These are phyloP conservation scores for Machaerirhynchus nigripectus DNA, from an alignment of 2,113 vertebrate genomes.

Conservation along the genomic window DNA sequence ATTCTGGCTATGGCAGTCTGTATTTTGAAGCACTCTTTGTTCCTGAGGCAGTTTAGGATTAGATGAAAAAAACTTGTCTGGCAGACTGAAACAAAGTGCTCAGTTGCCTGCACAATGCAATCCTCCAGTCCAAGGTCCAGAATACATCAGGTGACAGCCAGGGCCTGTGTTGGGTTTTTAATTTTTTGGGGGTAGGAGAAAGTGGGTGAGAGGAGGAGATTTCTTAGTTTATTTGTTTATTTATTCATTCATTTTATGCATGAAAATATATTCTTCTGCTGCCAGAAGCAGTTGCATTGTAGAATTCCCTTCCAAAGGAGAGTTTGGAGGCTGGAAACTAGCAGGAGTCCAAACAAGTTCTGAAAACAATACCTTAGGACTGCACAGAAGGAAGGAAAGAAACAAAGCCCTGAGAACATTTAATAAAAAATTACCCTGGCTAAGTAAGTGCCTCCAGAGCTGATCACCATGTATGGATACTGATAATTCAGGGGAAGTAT, in stretches of 20 bases:
- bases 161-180: neutral
- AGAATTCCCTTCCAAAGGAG: neutral
- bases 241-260: neutral
- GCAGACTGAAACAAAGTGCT: neutral
- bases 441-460: neutral
- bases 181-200: rapidly evolving
- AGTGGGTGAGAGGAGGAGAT: neutral
- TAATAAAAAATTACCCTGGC: neutral
- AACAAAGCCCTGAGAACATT: neutral
- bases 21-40: neutral
- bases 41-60: neutral
- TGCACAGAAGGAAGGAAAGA: neutral
- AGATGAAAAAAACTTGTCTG: conserved; percentile 22
- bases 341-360: neutral
- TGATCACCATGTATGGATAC: rapidly evolving
- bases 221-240: neutral
- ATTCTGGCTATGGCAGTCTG: neutral
- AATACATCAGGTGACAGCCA: neutral
- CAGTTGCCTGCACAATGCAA: neutral
- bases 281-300: neutral
- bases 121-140: neutral
- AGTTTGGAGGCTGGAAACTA: neutral
- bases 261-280: neutral
- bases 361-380: neutral
- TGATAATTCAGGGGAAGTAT: neutral